Evolutionary conservation across 2,888 invertebrate genomes (phyloP), one percentile per base, ranked within the genome.

Genomic region (Hylaea fasciaria): DNA sequence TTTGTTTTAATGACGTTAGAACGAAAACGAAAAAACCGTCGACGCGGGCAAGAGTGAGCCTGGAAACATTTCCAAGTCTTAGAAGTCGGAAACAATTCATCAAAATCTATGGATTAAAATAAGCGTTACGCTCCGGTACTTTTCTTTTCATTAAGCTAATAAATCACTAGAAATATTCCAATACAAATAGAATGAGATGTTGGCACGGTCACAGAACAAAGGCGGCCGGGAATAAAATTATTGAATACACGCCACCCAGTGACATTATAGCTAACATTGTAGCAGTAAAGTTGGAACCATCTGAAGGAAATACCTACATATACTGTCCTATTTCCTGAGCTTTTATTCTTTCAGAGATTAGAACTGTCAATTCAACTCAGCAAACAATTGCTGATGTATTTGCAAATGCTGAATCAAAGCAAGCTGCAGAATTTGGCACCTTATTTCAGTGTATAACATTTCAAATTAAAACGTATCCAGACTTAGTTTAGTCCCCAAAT

Each of bases 191-290:
- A 77, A 70, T 67, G 64, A 69, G 69, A 69, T 79, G 82, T 86
- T 86, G 87, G 84, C 85, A 85, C 77, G 64, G 72, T 70, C 74
- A 65, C 71, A 76, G 76, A 79, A 87, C 87, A 88, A 86, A 87
- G 85, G 68, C 71, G 78, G 78, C 80, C 16, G 12, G 43, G 80
- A 79, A 83, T 77, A 79, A 82, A 80, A 83, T 83, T 78, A 81
- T 78, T 72, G 66, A 70, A 61, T 63, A 76, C 70, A 70, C 49
- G 60, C 63, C 68, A 68, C 65, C 39, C 55, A 68, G 59, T 73
- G 77, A 74, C 80, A 81, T 80, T 80, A 74, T 68, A 66, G 65
- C 68, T 57, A 69, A 85, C 79, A 81, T 79, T 83, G 82, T 81
- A 75, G 70, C 81, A 75, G 70, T 66, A 66, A 72, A 77, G 77